Evolutionary conservation across 64 coral and sea anemone genomes (phyloP), one percentile per base, ranked within the genome.

Genomic region (Montipora efflorescens): DNA sequence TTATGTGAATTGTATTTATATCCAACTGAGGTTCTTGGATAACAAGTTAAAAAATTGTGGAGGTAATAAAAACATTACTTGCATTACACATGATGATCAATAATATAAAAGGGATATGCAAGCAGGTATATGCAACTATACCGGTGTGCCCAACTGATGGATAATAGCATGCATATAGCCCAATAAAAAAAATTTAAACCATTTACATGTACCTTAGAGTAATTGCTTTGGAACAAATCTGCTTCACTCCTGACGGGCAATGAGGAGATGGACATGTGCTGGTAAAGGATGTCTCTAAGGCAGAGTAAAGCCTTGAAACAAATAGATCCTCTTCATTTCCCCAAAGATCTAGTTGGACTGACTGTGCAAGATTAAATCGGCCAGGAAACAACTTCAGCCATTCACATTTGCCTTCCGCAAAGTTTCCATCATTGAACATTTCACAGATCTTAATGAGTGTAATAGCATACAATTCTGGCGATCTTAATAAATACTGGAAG

Each of bases 1-100:
- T 87, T 36, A 88, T 72, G 85, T 88, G 87, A 87, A 4, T 76
- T 76, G 74, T 76, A 76, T 87, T 86, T 87, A 87, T 87, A 87
- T 87, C 45, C 59, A 87, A 66, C 43, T 25, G 59, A 87, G 59
- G 83, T 48, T 57, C 83, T 87, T 87, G 83, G 83, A 87, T 47
- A 28, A 87, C 83, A 87, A 87, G 83, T 87, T 71, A 43, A 87
- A 87, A 87, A 61, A 61, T 69, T 87, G 83, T 68, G 83, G 83
- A 69, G 83, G 83, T 87, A 87, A 87, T 67, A 66, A 69, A 87
- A 87, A 87, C 83, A 87, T 66, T 28, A 87, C 61, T 66, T 43
- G 59, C 8, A 71, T 68, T 87, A 87, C 59, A 87, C 25, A 69
- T 69, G 59, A 7, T 36, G 71, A 87, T 71, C 83, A 87, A 28